These are phyloP conservation scores for Nesogale talazaci DNA, from an alignment of 2,113 vertebrate species.

Conservation along the genomic window DNA sequence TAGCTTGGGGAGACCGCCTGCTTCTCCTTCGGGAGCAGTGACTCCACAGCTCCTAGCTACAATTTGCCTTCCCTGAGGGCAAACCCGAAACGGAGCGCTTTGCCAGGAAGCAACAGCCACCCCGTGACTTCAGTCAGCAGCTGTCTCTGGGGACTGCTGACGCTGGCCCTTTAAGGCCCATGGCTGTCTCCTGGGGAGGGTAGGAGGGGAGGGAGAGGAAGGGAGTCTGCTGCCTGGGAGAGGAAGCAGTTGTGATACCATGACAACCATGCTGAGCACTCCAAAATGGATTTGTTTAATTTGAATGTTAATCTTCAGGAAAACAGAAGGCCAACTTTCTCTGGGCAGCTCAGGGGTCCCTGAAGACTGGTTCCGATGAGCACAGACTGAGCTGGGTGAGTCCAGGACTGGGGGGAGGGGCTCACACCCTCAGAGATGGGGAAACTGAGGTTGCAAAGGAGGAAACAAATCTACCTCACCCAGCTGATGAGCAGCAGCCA, in stretches of 20 bases:
- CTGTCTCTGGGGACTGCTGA: neutral
- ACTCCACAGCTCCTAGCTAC: neutral
- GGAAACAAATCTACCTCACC: neutral
- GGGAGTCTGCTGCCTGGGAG: neutral
- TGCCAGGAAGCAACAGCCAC: constrained; percentile 6
- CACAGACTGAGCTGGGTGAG: neutral
- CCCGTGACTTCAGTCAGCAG: neutral
- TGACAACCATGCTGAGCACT: neutral
- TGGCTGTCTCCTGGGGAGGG: neutral
- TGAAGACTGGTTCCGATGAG: neutral
- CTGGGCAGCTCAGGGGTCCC: neutral
- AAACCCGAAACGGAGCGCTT: neutral
- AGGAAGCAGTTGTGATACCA: constrained; percentile 16
- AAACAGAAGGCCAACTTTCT: neutral
- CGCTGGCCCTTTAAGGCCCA: neutral
- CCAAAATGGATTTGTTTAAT: constrained; percentile 20
- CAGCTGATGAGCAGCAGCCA: neutral
- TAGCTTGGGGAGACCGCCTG: neutral
- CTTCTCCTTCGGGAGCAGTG: neutral
- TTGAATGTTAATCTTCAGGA: constrained; percentile 38
- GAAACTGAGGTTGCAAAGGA: constrained; percentile 8
- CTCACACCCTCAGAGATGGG: neutral
- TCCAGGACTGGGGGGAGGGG: neutral
- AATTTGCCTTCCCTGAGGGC: neutral
- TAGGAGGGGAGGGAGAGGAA: neutral